phyloP scores from a whole-genome alignment of 2,113 vertebrate species.

The Syrrhaptes paradoxus region DNA sequence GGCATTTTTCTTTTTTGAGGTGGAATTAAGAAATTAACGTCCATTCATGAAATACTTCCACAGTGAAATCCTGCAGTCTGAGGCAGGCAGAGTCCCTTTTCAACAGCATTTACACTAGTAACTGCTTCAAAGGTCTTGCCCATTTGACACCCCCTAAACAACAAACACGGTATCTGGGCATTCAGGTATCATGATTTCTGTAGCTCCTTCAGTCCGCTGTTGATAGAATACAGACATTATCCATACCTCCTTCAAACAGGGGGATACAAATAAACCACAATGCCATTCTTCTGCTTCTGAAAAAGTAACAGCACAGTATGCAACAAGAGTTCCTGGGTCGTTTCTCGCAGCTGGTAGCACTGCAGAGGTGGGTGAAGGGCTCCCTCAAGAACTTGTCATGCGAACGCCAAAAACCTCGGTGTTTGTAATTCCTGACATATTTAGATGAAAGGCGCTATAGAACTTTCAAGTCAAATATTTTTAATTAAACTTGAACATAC shows the following conservation, averaged over 20 bases:
- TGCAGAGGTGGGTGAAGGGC: not conserved
- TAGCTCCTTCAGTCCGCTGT: not conserved
- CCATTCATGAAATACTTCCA: not conserved
- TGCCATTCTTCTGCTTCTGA: not conserved
- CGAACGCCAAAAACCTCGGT: not conserved
- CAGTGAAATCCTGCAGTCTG: not conserved
- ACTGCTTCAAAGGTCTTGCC: not conserved
- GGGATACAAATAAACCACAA: not conserved
- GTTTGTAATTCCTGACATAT: not conserved
- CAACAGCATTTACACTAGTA: not conserved
- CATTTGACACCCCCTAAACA: not conserved
- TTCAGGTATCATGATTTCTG: not conserved
- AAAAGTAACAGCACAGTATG: fast-evolving
- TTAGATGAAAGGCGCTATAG: slow-evolving; percentile 58
- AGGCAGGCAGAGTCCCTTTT: not conserved
- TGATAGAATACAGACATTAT: fast-evolving
- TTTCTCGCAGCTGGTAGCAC: not conserved
- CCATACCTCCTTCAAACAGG: not conserved
- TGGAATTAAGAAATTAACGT: not conserved
- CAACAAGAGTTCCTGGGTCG: not conserved
- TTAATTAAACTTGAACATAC: slow-evolving; percentile 66
- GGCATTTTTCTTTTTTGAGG: not conserved
- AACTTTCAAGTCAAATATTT: slow-evolving; percentile 58
- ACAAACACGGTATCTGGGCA: not conserved
- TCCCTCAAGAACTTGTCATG: not conserved